phyloP scores from a whole-genome alignment of 2,113 vertebrate genomes.

The Cololabis saira region DNA sequence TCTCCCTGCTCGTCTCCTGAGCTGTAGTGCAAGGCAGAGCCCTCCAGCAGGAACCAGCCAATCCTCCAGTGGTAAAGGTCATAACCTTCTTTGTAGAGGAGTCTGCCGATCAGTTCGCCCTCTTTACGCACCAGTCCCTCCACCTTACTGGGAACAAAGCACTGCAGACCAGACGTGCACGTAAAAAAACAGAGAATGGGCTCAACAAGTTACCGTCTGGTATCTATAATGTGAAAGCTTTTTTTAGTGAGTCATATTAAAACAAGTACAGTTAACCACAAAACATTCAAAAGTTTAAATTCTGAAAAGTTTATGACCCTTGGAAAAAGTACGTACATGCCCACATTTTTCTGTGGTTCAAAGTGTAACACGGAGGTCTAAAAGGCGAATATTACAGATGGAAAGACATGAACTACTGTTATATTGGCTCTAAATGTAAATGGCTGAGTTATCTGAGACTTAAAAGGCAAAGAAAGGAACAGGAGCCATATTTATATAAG shows the following conservation, averaged over 20 bases:
- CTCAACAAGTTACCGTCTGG: background rate
- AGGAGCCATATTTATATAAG: constrained; percentile 41
- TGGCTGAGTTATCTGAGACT: constrained; percentile 44
- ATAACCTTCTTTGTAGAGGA: constrained; percentile 94
- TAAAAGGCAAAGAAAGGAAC: constrained; percentile 40
- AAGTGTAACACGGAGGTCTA: constrained; percentile 38
- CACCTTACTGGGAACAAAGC: constrained; percentile 86
- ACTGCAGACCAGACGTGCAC: constrained; percentile 73
- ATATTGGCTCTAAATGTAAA: constrained; percentile 38
- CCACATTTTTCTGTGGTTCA: constrained; percentile 32
- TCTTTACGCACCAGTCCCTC: constrained; percentile 85
- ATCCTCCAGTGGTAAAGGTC: constrained; percentile 91
- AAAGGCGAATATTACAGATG: constrained; percentile 30
- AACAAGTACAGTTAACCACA: no score
- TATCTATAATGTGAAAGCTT: constrained; percentile 3
- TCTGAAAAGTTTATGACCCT: no score
- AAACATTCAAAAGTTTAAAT: no score
- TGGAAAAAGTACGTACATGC: no score
- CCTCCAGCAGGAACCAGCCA: constrained; percentile 93
- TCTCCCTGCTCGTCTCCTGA: constrained; percentile 79
- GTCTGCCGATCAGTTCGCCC: constrained; percentile 89
- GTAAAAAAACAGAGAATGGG: background rate
- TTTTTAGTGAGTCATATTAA: background rate
- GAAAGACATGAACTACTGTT: constrained; percentile 47
- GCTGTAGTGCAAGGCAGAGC: constrained; percentile 87